Conservation (phyloP, 2,797 vertebrate genomes). For the Sylvilagus floridanus region DNA sequence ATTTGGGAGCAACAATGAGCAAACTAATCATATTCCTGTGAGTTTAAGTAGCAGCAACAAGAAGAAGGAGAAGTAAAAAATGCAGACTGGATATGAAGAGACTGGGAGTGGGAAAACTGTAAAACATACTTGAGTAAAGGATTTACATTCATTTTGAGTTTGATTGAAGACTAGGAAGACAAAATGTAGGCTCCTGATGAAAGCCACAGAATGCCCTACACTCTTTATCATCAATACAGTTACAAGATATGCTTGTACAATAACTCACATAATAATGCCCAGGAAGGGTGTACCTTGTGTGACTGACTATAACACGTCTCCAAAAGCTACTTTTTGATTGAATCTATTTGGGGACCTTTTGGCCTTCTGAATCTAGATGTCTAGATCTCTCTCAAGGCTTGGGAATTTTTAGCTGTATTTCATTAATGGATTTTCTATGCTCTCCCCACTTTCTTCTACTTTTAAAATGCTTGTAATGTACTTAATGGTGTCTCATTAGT, state of each 20-base stretch:
- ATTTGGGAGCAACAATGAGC: conserved; percentile 44
- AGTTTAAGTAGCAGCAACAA: conserved; percentile 20
- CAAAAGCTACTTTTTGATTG: too few species aligned
- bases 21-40: conserved; percentile 60
- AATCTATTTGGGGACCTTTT: too few species aligned
- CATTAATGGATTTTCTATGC: too few species aligned
- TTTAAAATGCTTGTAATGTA: too few species aligned
- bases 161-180: conserved; percentile 18
- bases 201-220: neutral
- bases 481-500: too few species aligned
- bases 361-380: too few species aligned
- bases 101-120: neutral
- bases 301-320: too few species aligned
- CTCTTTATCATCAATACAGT: neutral
- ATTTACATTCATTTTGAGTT: neutral
- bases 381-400: too few species aligned
- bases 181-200: conserved; percentile 22
- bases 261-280: too few species aligned
- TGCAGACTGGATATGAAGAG: neutral
- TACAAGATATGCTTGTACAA: neutral
- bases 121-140: conserved; percentile 40
- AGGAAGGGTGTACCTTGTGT: too few species aligned
- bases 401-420: too few species aligned
- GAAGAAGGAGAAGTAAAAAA: neutral
- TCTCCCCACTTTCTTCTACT: too few species aligned